phyloP scores from a whole-genome alignment of 2,113 vertebrate genomes.

The Pelecanus crispus region DNA sequence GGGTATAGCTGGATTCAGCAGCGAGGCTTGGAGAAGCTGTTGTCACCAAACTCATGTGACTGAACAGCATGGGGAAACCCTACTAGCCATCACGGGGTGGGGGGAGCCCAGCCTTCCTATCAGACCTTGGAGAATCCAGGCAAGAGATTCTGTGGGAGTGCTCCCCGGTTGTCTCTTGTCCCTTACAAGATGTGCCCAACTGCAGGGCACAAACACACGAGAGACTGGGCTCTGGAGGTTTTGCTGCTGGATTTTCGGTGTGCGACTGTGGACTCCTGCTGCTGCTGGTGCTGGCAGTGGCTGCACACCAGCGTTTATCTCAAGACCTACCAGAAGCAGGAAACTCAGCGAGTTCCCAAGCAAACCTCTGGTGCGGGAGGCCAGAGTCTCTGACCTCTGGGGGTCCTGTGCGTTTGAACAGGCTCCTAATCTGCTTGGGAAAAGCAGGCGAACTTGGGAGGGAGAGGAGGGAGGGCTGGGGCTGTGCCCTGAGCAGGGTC shows the following conservation, averaged over 20 bases:
- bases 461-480: slow-evolving; percentile 32
- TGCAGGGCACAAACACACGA: background rate
- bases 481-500: background rate
- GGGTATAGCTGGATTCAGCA: background rate
- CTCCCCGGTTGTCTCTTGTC: accelerated
- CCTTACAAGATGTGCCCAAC: background rate
- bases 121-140: background rate
- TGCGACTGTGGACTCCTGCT: accelerated
- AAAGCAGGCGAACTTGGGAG: background rate
- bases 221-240: background rate
- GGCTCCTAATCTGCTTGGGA: slow-evolving; percentile 56
- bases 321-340: slow-evolving; percentile 31
- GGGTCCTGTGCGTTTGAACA: slow-evolving; percentile 6
- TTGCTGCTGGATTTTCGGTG: background rate
- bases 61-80: background rate
- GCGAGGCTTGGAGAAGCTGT: background rate
- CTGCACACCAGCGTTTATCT: slow-evolving; percentile 6
- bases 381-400: background rate
- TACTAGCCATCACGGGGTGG: background rate
- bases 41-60: background rate
- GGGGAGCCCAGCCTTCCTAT: background rate
- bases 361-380: background rate
- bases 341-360: slow-evolving; percentile 12
- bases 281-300: accelerated
- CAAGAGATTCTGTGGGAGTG: accelerated